Conservation (phyloP, 2,797 vertebrate species). For the Falco columbarius region DNA sequence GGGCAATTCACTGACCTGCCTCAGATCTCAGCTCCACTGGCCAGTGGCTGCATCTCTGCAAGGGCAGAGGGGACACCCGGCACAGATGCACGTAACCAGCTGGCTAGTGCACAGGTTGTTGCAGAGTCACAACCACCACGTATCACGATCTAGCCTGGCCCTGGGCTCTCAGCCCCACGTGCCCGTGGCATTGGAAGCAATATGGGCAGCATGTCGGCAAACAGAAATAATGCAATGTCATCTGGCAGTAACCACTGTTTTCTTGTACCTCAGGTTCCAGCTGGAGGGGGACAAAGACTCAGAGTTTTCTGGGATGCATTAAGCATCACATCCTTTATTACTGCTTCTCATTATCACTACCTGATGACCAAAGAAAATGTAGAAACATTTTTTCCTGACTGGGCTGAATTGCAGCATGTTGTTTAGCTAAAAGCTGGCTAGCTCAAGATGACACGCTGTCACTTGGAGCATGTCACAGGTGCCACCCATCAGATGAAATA, state of each 20-base stretch:
- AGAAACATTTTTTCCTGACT: neutral
- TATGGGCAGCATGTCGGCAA: accelerated
- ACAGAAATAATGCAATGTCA: neutral
- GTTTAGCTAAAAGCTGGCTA: neutral
- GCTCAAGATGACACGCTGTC: neutral
- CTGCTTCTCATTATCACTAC: neutral
- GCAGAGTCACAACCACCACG: neutral
- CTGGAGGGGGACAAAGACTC: neutral
- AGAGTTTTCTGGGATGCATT: neutral
- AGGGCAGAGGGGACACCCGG: neutral
- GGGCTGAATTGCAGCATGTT: neutral
- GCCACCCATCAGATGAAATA: neutral
- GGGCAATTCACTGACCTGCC: neutral
- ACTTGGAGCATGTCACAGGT: neutral
- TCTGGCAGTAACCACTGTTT: neutral
- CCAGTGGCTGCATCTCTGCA: neutral
- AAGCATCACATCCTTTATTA: neutral
- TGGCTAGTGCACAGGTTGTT: neutral
- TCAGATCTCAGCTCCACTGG: neutral
- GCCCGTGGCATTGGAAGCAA: neutral
- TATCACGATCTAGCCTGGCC: neutral
- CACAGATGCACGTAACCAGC: accelerated
- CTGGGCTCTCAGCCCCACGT: neutral
- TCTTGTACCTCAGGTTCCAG: neutral
- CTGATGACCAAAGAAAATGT: neutral